Conservation (phyloP, 2,113 vertebrate genomes). For the Ondatra zibethicus region DNA sequence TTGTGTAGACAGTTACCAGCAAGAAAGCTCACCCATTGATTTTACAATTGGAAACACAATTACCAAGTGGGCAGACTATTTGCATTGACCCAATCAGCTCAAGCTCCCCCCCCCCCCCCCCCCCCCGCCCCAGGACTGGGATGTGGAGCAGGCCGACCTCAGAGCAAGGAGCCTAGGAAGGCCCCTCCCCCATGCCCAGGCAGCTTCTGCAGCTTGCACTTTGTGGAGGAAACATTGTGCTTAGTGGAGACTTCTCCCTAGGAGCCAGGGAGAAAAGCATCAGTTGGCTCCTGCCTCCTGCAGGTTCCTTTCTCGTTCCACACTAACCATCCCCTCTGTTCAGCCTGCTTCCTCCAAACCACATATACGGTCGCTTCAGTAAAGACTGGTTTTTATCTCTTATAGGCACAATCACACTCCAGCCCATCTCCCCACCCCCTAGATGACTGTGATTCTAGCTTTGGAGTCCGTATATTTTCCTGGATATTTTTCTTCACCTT, state of each 20-base stretch:
- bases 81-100: neutral
- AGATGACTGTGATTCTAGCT: neutral
- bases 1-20: neutral
- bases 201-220: neutral
- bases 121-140: neutral
- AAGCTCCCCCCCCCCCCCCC: neutral
- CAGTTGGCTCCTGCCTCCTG: neutral
- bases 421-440: neutral
- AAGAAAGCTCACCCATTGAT: neutral
- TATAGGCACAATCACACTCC: neutral
- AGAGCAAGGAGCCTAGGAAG: neutral
- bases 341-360: slow-evolving; percentile 3
- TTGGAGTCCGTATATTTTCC: neutral
- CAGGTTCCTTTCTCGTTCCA: neutral
- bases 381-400: neutral
- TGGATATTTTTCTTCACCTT: neutral
- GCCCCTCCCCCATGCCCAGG: neutral
- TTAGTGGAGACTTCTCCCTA: fast-evolving
- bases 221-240: neutral
- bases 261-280: neutral
- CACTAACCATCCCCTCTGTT: neutral
- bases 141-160: neutral
- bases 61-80: neutral
- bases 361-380: neutral
- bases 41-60: slow-evolving; percentile 32